A percentile compares a stretch with the other conserved stretches of the same genome.
phyloP scores from a whole-genome alignment of 2,797 vertebrate species.

The Oreortyx pictus region DNA sequence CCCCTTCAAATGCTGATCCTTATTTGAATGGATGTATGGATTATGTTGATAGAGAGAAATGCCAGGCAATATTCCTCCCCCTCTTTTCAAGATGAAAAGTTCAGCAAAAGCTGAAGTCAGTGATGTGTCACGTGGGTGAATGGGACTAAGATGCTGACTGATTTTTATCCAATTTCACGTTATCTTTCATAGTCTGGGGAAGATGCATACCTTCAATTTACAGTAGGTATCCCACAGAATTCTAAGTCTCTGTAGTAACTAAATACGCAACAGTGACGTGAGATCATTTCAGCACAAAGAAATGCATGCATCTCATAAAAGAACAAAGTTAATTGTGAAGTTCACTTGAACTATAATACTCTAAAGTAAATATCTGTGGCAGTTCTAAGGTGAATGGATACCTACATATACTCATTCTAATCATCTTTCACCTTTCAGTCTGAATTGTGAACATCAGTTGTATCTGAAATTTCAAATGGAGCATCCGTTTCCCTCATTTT shows the following conservation, averaged over 20 bases:
- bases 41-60: constrained; percentile 26
- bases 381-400: background rate
- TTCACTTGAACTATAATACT: background rate
- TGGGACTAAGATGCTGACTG: background rate
- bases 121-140: background rate
- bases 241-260: background rate
- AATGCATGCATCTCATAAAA: constrained; percentile 2
- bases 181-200: background rate
- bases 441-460: background rate
- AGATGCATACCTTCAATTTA: background rate
- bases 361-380: background rate
- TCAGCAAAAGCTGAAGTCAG: background rate
- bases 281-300: constrained; percentile 23
- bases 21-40: background rate
- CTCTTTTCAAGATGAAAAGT: background rate
- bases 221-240: background rate
- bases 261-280: constrained; percentile 36
- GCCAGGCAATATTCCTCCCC: background rate
- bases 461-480: background rate
- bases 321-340: background rate
- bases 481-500: background rate
- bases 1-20: background rate
- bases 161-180: background rate
- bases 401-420: background rate
- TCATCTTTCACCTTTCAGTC: background rate